phyloP scores from a whole-genome alignment of 2,797 vertebrate genomes.

The Epinephelus coioides region DNA sequence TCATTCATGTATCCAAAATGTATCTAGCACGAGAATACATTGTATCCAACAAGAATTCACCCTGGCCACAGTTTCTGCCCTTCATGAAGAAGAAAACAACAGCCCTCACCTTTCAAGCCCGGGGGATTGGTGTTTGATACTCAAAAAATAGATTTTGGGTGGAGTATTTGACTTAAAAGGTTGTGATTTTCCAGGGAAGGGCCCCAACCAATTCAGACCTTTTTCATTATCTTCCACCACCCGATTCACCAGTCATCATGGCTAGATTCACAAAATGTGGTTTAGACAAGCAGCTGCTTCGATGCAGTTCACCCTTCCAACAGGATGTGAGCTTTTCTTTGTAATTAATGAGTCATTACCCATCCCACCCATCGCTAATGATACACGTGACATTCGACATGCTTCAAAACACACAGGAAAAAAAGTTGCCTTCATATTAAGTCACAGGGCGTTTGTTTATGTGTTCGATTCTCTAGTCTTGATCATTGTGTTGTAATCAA shows the following conservation, averaged over 20 bases:
- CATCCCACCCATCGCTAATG: constrained; percentile 31
- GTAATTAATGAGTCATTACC: constrained; percentile 47
- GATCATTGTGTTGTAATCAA: constrained; percentile 82
- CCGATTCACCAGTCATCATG: constrained; percentile 17
- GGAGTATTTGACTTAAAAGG: constrained; percentile 48
- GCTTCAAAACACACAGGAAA: constrained; percentile 35
- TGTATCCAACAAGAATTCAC: constrained; percentile 23
- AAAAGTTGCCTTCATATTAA: constrained; percentile 53
- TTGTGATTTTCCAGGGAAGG: constrained; percentile 60
- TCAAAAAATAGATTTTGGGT: constrained; percentile 30
- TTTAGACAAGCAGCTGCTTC: constrained; percentile 49
- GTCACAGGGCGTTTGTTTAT: constrained; percentile 61
- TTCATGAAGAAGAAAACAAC: constrained; percentile 27
- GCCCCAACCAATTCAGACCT: constrained; percentile 51
- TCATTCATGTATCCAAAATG: background rate
- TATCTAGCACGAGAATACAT: background rate
- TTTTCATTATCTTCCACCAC: constrained; percentile 48
- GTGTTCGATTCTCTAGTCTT: constrained; percentile 61
- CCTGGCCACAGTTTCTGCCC: constrained; percentile 16
- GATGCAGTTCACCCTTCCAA: constrained; percentile 38
- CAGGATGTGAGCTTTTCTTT: constrained; percentile 46
- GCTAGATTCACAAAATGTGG: constrained; percentile 34
- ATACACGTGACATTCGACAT: constrained; percentile 30
- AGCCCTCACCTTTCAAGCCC: constrained; percentile 35
- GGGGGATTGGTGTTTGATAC: constrained; percentile 27